Evolutionary conservation across 92 coral and sea anemone species (phyloP).

Genomic region (Porites rus): DNA sequence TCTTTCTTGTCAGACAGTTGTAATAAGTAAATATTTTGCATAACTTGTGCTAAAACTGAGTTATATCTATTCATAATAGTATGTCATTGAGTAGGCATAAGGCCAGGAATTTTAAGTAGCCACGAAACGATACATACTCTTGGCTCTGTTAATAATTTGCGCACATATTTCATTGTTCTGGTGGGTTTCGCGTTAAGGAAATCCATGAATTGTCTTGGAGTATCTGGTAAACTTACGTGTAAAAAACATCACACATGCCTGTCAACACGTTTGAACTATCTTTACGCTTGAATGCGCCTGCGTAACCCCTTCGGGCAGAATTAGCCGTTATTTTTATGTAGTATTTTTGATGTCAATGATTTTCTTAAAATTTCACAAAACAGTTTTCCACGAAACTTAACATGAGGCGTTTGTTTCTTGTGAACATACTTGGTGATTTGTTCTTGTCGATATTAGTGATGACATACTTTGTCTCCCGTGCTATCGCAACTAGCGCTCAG

Average conservation of each 20-base stretch:
- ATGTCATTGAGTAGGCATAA: not conserved
- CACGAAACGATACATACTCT: not conserved
- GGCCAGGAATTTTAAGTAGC: constrained; percentile 42
- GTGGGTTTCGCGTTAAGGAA: not conserved
- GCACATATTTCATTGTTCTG: not conserved
- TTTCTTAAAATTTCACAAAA: constrained; percentile 19
- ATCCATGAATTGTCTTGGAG: not conserved
- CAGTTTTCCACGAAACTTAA: not conserved
- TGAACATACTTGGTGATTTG: not conserved
- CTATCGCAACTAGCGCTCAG: constrained; percentile 45
- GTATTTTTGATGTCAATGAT: not conserved
- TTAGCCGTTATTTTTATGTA: constrained; percentile 7
- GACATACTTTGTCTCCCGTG: not conserved
- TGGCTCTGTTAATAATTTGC: not conserved
- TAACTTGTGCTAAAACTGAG: not conserved
- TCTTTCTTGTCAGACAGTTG: not conserved
- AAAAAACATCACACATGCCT: constrained; percentile 24
- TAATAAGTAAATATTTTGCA: not conserved
- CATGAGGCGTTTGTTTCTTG: not conserved
- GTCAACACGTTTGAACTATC: constrained; percentile 41
- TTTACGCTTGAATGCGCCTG: constrained; percentile 37
- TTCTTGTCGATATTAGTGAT: not conserved
- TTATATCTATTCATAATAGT: not conserved
- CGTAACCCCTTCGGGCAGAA: constrained; percentile 10
- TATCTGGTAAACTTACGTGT: not conserved